These are phyloP conservation scores for Zonitis immaculata DNA, from an alignment of 2,888 invertebrate species.

Conservation along the genomic window DNA sequence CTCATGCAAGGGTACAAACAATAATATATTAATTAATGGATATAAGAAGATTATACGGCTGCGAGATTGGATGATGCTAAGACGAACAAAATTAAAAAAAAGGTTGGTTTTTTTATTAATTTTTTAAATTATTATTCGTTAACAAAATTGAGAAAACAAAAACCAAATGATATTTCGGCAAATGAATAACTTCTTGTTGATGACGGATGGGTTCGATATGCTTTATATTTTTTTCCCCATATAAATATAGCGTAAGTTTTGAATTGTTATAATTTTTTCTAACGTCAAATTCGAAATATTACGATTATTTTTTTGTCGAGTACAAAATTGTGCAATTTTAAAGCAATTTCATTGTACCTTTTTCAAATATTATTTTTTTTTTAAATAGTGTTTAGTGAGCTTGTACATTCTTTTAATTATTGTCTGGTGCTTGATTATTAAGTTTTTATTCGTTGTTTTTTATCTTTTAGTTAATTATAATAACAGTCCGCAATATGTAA, in stretches of 20 bases:
- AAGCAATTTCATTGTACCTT: constrained; percentile 11
- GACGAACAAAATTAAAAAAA: too few relatives aligned
- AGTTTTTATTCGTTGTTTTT: constrained; percentile 8
- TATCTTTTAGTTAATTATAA: neutral
- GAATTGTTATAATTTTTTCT: neutral
- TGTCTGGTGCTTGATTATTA: constrained; percentile 4
- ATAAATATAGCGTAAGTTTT: neutral
- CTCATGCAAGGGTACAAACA: constrained; percentile 43
- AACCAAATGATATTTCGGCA: neutral
- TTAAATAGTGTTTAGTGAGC: neutral
- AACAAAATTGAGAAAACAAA: too few relatives aligned
- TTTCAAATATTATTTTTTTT: constrained; percentile 1
- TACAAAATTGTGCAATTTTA: constrained; percentile 17
- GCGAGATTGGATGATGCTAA: neutral
- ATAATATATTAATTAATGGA: constrained; percentile 10
- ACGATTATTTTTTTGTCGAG: constrained; percentile 8
- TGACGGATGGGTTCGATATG: neutral
- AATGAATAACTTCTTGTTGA: neutral
- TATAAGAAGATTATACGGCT: neutral
- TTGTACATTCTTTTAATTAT: constrained; percentile 6
- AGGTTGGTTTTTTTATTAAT: neutral
- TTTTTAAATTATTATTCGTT: neutral
- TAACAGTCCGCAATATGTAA: neutral
- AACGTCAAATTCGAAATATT: neutral
- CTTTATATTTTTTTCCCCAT: neutral